Evolutionary conservation across 2,113 vertebrate species (phyloP), one percentile per base, ranked within the genome.

Genomic region (Pelmatolapia mariae): DNA sequence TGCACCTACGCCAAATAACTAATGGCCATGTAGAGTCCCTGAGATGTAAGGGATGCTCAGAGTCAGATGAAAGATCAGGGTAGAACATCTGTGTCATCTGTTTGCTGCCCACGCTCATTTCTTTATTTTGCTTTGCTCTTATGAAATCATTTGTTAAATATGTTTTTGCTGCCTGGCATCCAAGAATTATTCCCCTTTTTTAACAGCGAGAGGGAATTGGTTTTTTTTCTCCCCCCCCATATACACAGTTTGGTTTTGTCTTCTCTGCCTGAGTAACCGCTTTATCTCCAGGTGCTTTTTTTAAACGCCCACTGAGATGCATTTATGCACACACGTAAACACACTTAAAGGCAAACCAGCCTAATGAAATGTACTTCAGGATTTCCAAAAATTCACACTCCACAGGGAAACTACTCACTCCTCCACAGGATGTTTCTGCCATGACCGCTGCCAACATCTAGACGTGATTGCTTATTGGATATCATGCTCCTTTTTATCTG

Each of bases 271-370:
- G 88, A 91, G 66, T 94, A 92, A 87, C 83, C 31, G 66, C 24
- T 89, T 89, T 91, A 87, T 92, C 89, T 94, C 85, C 16, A 56
- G 89, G 87, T 91, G 84, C 40, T 87, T 47, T 89, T 83, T 90
- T 82, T 61, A 82, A 73, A 88, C 86, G 29, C 90, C 92, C 86
- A 94, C 91, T 31, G 87, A 89, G 83, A 86, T 80, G 29, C 86
- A 73, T 86, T 87, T 66, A 82, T 63, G 19, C 87, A 80, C 88
- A 88, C 87, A 84, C 53, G 38, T 84, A 91, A 91, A 92, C 84
- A 93, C 86, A 89, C 84, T 86, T 82, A 38, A 83, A 91, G 86
- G 84, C 85, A 89, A 79, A 85, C 16, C 11, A n/a, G 66, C 80
- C 63, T 89, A 89, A 90, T 88, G 86, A 91, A 89, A 92, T 76